phyloP scores from a whole-genome alignment of 2,797 vertebrate genomes.

The Esox masquinongy region DNA sequence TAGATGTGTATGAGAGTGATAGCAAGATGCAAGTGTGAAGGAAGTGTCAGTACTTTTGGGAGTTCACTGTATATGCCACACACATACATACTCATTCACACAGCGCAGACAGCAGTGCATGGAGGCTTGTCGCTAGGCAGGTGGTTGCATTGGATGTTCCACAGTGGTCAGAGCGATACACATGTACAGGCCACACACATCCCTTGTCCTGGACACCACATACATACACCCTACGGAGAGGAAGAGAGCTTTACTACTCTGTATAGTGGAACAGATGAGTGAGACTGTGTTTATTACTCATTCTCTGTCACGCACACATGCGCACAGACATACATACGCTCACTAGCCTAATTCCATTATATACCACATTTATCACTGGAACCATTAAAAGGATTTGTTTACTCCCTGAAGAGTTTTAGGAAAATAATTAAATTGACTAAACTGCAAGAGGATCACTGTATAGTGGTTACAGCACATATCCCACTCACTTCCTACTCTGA shows the following conservation, averaged over 20 bases:
- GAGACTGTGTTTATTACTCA: slow-evolving; percentile 45
- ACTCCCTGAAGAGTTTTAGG: slow-evolving; percentile 31
- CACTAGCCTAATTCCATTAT: slow-evolving; percentile 62
- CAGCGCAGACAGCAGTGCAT: background rate
- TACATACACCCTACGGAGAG: slow-evolving; percentile 11
- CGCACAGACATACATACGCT: slow-evolving; percentile 17
- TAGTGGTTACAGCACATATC: slow-evolving; percentile 59
- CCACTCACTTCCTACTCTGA: slow-evolving; percentile 43
- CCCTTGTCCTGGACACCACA: slow-evolving; percentile 9
- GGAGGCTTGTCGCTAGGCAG: slow-evolving; percentile 1
- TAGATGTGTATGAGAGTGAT: no score
- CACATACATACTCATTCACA: background rate
- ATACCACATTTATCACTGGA: slow-evolving; percentile 52
- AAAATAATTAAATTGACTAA: slow-evolving; percentile 34
- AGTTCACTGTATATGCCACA: background rate
- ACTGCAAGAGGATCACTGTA: slow-evolving; percentile 57
- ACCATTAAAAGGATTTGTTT: slow-evolving; percentile 47
- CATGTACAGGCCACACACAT: slow-evolving; percentile 44
- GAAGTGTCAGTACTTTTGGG: no score
- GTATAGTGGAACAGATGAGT: slow-evolving; percentile 46
- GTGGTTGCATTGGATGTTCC: slow-evolving; percentile 15
- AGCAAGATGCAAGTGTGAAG: no score
- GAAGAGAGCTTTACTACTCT: slow-evolving; percentile 11
- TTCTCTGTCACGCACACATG: slow-evolving; percentile 12
- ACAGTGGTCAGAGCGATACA: slow-evolving; percentile 28